Base-by-base conservation (phyloP, 2,113 vertebrate species). In the Dryoscopus gambensis region DNA sequence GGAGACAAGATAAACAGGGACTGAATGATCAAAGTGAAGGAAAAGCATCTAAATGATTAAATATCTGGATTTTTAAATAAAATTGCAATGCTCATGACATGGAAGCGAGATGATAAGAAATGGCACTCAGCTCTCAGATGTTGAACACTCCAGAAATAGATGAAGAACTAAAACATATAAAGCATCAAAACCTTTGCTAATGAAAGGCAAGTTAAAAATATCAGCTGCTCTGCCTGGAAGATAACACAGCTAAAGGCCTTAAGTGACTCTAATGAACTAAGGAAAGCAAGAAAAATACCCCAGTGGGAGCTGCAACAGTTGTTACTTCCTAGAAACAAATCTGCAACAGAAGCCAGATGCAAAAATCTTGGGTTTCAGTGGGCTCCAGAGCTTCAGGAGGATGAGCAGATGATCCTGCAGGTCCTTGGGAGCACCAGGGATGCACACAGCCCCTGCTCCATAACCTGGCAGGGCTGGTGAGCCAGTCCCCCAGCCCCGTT, bases 201-300 rank as follows among this genome's bases (percentile, higher is more conserved):
- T 80, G 80, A 96, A 95, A 96, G 86, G 78, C 78, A 68, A 91
- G 93, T 80, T 95, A 94, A 95, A 95, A 97, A 95, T 96, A 95
- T n/a, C 95, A 76, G 75, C 74, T 47, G 87, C 52, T 95, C 67
- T 78, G 86, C 89, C 31, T 47, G 33, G 63, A 69, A 96, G 90
- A 83, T 7, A 91, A 81, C 79, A 67, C 59, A 95, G 84, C 55
- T 86, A 59, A 82, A 91, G 82, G 78, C 67, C 63, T 87, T 53
- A 39, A 79, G 35, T 59, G 87, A 83, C 59, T 93, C 75, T 85
- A 86, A 96, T 77, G 92, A 71, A 84, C 75, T 74, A 46, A 46
- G 67, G 57, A 79, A 70, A 78, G 73, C 33, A 24, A 40, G 57
- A 62, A 42, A 46, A 87, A 67, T 5, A 5, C 10, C 49, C 57